phyloP scores from a whole-genome alignment of 2,113 vertebrate genomes.

The Ibidorhyncha struthersii region DNA sequence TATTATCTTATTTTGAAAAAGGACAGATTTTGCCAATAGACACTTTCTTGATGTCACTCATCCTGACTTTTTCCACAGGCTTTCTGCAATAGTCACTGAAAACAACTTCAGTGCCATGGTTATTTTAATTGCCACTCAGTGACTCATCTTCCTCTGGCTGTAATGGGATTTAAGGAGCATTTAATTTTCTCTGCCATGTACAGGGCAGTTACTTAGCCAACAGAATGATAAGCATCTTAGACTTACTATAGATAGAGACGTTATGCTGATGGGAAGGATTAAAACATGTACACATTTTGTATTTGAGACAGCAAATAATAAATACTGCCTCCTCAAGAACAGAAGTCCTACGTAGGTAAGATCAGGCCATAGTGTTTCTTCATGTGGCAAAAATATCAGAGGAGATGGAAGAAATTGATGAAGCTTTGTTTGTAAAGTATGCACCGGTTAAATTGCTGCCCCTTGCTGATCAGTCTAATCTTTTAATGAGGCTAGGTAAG shows the following conservation, averaged over 20 bases:
- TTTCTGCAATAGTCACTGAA: background rate
- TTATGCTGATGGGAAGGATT: background rate
- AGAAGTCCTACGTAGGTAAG: background rate
- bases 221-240: background rate
- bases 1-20: background rate
- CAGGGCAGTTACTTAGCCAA: background rate
- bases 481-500: slow-evolving; percentile 55
- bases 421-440: slow-evolving; percentile 23
- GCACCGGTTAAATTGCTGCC: slow-evolving; percentile 15
- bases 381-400: background rate
- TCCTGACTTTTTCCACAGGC: background rate
- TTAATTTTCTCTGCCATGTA: background rate
- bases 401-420: background rate
- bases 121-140: slow-evolving; percentile 8
- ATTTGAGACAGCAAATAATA: background rate
- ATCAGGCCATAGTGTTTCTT: background rate
- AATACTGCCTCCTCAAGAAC: background rate
- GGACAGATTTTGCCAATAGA: background rate
- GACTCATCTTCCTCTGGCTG: background rate
- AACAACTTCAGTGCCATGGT: background rate
- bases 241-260: background rate
- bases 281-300: background rate
- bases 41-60: background rate
- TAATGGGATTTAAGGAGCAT: slow-evolving; percentile 20
- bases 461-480: slow-evolving; percentile 27